Evolutionary conservation across 2,797 vertebrate species (phyloP), one percentile per base, ranked within the genome.

Genomic region (Scleropages formosus): DNA sequence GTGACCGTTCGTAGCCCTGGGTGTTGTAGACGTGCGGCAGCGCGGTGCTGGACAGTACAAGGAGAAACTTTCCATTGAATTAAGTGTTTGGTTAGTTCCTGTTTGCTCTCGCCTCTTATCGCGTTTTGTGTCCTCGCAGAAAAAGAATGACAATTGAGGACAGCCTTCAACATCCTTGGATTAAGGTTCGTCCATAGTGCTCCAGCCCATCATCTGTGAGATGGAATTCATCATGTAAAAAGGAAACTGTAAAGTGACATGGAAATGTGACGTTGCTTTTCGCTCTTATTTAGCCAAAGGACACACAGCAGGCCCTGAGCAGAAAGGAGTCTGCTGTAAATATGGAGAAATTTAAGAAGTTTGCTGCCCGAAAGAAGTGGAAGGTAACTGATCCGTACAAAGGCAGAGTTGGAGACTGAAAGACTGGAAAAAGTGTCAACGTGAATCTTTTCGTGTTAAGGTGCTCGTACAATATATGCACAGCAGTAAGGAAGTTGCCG

Each of bases 261-360:
- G 8, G 46, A 46, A 70, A 1, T 49, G 31, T 75, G 16, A 51
- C 22, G n/a, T 0, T 16, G 16, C 47, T 0, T 82, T 31, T 76
- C 84, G 27, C 26, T 71, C 24, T 80, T 89, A 86, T 73, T 6
- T 85, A 99, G 98, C 98, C 98, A 82, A 98, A 98, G 89, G 98
- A 99, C 87, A 96, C 94, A 0, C 95, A 94, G 59, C 98, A 99
- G 83, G 98, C 94, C 4, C 93, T 97, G 78, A 97, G 96, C 81
- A 94, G 98, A 80, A 99, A 98, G 89, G 96, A 97, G 76, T 99
- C 98, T 0, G 98, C 97, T 0, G 98, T 99, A 78, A 99, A 99
- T 88, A 98, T 99, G 96, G 98, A 99, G 73, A 99, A 99, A 87
- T 98, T 99, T 82, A 99, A 98, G 82, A 98, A 96, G 90, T 98